Base-by-base conservation (phyloP, 2,888 invertebrate genomes). In the Dasysyrphus albostriatus region DNA sequence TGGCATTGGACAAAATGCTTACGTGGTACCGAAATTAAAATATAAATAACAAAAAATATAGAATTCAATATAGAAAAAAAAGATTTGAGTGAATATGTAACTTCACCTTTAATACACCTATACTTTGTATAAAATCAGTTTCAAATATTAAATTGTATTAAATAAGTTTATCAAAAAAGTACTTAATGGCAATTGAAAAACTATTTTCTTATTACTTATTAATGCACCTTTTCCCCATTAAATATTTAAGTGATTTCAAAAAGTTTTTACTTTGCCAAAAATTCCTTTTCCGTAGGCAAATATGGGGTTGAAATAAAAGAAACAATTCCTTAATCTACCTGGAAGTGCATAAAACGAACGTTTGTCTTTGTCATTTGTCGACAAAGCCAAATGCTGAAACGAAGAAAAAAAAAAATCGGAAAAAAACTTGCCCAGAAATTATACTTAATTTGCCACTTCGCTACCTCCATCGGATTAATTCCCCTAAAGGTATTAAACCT, bases 391-490 rank as follows among this genome's bases (percentile, higher is more conserved):
- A 39, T 1, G 19, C 29, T 29, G 16, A 73, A 79, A 59, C n/a
- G 16, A 42, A 58, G 24, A 59, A 24, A 39, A 34, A 58, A 37
- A 59, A 37, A 59, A 24, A 58, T 29, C 14, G 14, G 24, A 24
- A 39, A 24, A 61, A 61, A 61, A 34, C 44, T 72, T 39, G 16
- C 74, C 56, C 58, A 37, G 58, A 79, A 79, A 79, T 79, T 83
- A 74, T 79, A 83, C 83, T 83, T 79, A 83, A 83, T 83, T 83
- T 83, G 79, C 75, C 79, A 83, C 74, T 75, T 83, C 79, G 75
- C 63, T 83, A 75, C 83, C 79, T 77, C 49, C 39, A 47, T 49
- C 56, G 58, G 74, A 70, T 75, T 65, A 63, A 75, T 39, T 42
- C 56, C 67, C 75, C 74, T 67, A 24, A 58, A 75, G 69, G 69